Evolutionary conservation across 2,797 vertebrate genomes (phyloP).

Genomic region (Labroides dimidiatus): DNA sequence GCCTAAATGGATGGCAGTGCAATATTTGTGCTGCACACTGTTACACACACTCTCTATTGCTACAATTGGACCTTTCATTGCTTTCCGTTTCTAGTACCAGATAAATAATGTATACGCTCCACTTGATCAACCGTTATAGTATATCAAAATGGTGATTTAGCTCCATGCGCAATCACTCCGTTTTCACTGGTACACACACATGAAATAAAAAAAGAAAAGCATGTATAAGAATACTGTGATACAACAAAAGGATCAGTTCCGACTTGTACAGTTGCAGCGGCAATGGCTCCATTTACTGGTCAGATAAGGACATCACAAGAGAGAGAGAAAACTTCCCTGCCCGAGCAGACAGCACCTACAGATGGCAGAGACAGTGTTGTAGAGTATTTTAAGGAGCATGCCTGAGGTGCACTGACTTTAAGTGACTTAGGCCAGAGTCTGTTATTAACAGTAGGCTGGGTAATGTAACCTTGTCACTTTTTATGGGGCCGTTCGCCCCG

Average conservation of each 20-base stretch:
- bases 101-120: constrained; percentile 73
- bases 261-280: constrained; percentile 59
- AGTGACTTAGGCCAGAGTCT: constrained; percentile 58
- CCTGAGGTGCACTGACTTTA: constrained; percentile 73
- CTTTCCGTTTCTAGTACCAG: constrained; percentile 70
- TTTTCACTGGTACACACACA: constrained; percentile 63
- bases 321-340: constrained; percentile 66
- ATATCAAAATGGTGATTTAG: constrained; percentile 66
- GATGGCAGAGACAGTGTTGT: constrained; percentile 61
- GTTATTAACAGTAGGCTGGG: constrained; percentile 62
- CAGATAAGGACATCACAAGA: constrained; percentile 69
- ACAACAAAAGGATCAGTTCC: constrained; percentile 61
- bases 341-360: constrained; percentile 68
- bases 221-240: constrained; percentile 73
- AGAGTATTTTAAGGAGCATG: constrained; percentile 60
- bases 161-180: constrained; percentile 70
- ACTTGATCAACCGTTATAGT: constrained; percentile 59
- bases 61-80: constrained; percentile 82
- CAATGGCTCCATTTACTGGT: constrained; percentile 73
- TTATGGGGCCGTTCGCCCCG: constrained; percentile 36
- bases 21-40: constrained; percentile 84
- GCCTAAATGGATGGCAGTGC: constrained; percentile 83
- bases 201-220: constrained; percentile 45
- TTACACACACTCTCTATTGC: constrained; percentile 80
- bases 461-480: constrained; percentile 56